phyloP scores from a whole-genome alignment of 2,113 vertebrate genomes.

The Lepus americanus region DNA sequence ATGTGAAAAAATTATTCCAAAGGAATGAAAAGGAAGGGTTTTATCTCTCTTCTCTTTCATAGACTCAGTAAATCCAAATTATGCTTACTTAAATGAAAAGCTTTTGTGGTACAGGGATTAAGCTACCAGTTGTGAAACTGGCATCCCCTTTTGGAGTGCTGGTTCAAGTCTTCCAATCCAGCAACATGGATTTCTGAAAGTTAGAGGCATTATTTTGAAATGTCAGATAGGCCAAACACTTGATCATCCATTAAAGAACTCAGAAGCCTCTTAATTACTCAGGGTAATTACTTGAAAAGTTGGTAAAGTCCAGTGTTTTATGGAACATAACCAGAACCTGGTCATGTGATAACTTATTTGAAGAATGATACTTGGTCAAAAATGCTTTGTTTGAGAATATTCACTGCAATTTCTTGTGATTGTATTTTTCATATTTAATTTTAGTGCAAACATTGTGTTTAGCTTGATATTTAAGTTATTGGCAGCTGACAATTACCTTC shows the following conservation, averaged over 20 bases:
- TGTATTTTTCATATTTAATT: background rate
- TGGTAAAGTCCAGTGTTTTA: conserved; percentile 74
- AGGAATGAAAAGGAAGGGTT: background rate
- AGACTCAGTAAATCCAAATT: background rate
- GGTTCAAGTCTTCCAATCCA: no score
- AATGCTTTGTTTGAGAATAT: background rate
- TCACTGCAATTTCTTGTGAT: background rate
- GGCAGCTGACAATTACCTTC: background rate
- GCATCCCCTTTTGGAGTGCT: no score
- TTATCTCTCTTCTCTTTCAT: background rate
- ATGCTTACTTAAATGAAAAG: background rate
- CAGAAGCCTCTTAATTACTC: conserved; percentile 10
- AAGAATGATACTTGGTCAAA: conserved; percentile 57
- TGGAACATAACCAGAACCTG: conserved; percentile 22
- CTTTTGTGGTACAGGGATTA: background rate
- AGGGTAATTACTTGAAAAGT: conserved; percentile 60
- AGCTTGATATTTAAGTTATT: background rate
- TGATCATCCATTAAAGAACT: background rate
- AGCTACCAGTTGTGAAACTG: no score
- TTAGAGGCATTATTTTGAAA: conserved; percentile 15
- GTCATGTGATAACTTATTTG: conserved; percentile 53
- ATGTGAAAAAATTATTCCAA: background rate
- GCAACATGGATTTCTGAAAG: background rate
- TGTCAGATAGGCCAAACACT: conserved; percentile 24
- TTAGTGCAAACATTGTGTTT: background rate